These are phyloP conservation scores for Esperia sulphurella DNA, from an alignment of 2,888 invertebrate genomes.

Conservation along the genomic window DNA sequence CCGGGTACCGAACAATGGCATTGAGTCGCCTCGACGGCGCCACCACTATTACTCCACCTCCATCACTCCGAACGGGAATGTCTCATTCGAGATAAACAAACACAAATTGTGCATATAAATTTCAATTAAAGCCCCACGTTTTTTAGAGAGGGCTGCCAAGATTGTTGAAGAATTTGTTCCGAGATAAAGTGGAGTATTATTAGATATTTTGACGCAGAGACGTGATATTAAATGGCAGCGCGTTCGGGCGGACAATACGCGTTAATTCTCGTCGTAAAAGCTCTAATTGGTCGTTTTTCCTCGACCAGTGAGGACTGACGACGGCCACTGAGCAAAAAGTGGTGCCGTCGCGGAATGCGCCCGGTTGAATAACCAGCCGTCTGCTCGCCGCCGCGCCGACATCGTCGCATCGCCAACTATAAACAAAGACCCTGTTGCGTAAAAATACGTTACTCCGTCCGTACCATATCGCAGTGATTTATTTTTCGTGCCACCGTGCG, in stretches of 20 bases:
- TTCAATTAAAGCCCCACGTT: slow-evolving; percentile 31
- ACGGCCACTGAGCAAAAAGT: slow-evolving; percentile 65
- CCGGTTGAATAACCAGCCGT: slow-evolving; percentile 76
- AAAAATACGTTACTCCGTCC: slow-evolving; percentile 66
- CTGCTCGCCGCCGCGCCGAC: slow-evolving; percentile 33
- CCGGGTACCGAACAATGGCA: slow-evolving; percentile 42
- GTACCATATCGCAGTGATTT: slow-evolving; percentile 63
- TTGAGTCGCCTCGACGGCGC: slow-evolving; percentile 49
- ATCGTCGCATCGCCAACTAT: slow-evolving; percentile 39
- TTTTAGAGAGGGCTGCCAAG: slow-evolving; percentile 35
- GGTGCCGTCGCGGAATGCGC: slow-evolving; percentile 72
- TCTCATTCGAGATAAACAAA: slow-evolving; percentile 39
- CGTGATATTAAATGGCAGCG: not conserved
- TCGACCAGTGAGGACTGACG: slow-evolving; percentile 6
- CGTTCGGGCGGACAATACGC: slow-evolving; percentile 16
- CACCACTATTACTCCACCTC: slow-evolving; percentile 46
- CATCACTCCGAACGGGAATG: slow-evolving; percentile 34
- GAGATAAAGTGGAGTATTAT: slow-evolving; percentile 10
- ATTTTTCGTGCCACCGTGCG: slow-evolving; percentile 58
- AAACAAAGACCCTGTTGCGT: slow-evolving; percentile 74
- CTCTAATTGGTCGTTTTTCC: slow-evolving; percentile 66
- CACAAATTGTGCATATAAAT: slow-evolving; percentile 33
- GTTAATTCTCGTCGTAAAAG: slow-evolving; percentile 68
- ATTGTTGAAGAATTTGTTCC: slow-evolving; percentile 21
- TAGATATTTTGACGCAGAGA: slow-evolving; percentile 1